Evolutionary conservation across 2,888 invertebrate genomes (phyloP).

Genomic region (Cryptocephalus moraei): DNA sequence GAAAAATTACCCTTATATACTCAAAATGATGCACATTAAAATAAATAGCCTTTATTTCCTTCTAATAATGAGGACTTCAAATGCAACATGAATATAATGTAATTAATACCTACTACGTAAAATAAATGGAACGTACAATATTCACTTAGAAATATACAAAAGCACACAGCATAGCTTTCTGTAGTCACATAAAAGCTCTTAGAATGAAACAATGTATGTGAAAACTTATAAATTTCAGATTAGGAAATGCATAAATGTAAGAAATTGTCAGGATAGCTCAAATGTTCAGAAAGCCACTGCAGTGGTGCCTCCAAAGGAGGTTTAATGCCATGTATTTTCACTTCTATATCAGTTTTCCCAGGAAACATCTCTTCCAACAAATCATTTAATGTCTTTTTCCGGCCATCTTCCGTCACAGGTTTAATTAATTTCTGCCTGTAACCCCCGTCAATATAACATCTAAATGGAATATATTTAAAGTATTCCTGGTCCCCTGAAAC

Average conservation of each 20-base stretch:
- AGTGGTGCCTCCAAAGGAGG: slow-evolving; percentile 82
- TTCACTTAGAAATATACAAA: too few relatives aligned
- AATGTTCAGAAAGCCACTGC: slow-evolving; percentile 95
- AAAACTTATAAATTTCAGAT: background rate
- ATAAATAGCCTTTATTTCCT: too few relatives aligned
- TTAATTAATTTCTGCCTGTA: slow-evolving; percentile 67
- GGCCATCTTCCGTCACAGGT: slow-evolving; percentile 66
- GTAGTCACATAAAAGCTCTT: too few relatives aligned
- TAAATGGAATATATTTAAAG: slow-evolving; percentile 83
- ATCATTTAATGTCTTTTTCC: slow-evolving; percentile 60
- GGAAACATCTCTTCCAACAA: slow-evolving; percentile 61
- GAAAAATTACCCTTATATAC: too few relatives aligned
- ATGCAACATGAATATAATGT: too few relatives aligned
- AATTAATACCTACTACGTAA: too few relatives aligned
- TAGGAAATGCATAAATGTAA: slow-evolving; percentile 65
- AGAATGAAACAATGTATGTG: too few relatives aligned
- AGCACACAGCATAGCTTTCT: too few relatives aligned
- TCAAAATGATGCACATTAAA: too few relatives aligned
- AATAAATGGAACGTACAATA: too few relatives aligned
- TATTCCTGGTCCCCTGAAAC: slow-evolving; percentile 64
- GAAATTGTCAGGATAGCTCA: slow-evolving; percentile 98
- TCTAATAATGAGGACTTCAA: too few relatives aligned
- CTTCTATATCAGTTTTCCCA: slow-evolving; percentile 45
- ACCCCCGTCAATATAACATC: slow-evolving; percentile 65
- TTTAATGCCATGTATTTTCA: slow-evolving; percentile 82